Base-by-base conservation (phyloP, 2,888 invertebrate species). In the Ernsta delagoae region DNA sequence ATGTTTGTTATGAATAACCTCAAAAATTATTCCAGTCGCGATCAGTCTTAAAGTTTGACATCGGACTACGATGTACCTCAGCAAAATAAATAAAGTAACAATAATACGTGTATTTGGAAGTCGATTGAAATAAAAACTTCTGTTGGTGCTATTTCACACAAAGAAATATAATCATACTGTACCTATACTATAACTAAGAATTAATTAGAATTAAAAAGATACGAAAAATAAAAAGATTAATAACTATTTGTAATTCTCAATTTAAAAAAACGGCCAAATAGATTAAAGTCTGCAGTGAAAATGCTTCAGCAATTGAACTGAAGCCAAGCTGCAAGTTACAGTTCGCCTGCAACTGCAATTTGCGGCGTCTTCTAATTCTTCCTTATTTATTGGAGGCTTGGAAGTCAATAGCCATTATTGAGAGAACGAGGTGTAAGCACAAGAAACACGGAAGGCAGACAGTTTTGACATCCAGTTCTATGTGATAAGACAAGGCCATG, bases 291-390 rank as follows among this genome's bases (percentile, higher is more conserved):
- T 59, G 50, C 59, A 65, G 39, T 39, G 59, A 48, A 59, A 59
- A 53, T 53, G 50, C 53, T 53, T 53, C 53, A 24, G 53, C 53
- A 53, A 53, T 65, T 65, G 65, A 65, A 65, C 59, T n/a, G 65
- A 31, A 50, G 65, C 66, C 66, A 60, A 66, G 66, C 66, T 53
- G 50, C 65, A 41, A 59, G 48, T 59, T 50, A 59, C 65, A 48
- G 65, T 48, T 34, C 65, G 50, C 59, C 45, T 65, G 57, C 48
- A 50, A 65, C 50, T 65, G 43, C 43, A 54, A 66, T 66, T 59
- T 59, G 66, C 41, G 53, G 66, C 31, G 34, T 60, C 66, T 66
- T 54, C 66, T 66, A 66, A 60, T 66, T 66, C 66, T 66, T 66
- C 41, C 16, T 66, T 66, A 66, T 66, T 60, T 66, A 66, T 60